Evolutionary conservation across 2,888 invertebrate genomes (phyloP), one percentile per base, ranked within the genome.

Genomic region (Volucella bombylans): DNA sequence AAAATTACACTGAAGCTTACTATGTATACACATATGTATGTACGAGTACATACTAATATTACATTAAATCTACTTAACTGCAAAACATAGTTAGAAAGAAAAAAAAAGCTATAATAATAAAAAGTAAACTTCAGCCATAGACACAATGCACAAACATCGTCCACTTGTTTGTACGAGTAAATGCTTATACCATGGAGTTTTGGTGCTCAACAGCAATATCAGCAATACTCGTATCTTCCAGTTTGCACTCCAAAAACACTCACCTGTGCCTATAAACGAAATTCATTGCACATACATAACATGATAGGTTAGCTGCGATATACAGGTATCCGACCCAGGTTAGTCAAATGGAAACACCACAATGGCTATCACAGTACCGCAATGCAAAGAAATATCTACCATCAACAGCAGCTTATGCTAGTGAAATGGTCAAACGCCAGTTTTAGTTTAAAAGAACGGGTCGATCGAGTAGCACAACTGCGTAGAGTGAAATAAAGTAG

Each of bases 371-470:
- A 41, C 18, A 72, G 77, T 80, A 80, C 83, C 83, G 85, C 76
- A 85, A 77, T 80, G 67, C 57, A 64, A 1, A 79, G 71, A 52
- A 64, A 80, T 76, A 31, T 31, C 6, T 68, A 77, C 67, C 76
- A 80, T 45, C 65, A 55, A 39, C 71, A 71, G 38, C 69, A 55
- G 80, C 72, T 64, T 59, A 80, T 52, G 54, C 85, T 68, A 68
- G 38, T 50, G 67, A 72, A 72, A 77, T 85, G 85, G 85, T 79
- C 86, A 77, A 86, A 78, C 77, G 54, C 49, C 62, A 69, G 65
- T 68, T 83, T 86, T 79, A 87, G 87, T 87, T 87, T 62, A 78
- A 81, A 83, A 86, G 87, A 86, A 82, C 83, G 73, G 85, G 85
- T 85, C 82, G 87, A 82, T 78, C 86, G 68, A 77, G 79, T 73